phyloP scores from a whole-genome alignment of 2,888 invertebrate genomes.

The Parascotia fuliginaria region DNA sequence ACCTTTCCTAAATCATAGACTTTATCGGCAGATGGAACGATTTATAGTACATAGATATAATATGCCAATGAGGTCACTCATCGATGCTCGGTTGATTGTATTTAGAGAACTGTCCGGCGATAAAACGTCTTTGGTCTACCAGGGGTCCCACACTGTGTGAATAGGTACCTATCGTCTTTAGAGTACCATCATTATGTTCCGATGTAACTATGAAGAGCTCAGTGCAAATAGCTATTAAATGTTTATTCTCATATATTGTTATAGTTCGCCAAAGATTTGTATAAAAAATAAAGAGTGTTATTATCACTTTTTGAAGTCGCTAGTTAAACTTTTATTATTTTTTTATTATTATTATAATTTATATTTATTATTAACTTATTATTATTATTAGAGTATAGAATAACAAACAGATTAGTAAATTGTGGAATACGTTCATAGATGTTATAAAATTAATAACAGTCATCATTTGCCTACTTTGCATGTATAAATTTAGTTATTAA shows the following conservation, averaged over 20 bases:
- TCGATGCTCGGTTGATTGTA: too few species aligned
- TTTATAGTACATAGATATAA: too few species aligned
- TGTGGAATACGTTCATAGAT: constrained; percentile 61
- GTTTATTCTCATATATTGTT: constrained; percentile 78
- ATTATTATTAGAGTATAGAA: constrained; percentile 37
- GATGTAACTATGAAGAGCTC: constrained; percentile 35
- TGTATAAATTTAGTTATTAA: constrained; percentile 71
- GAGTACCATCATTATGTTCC: constrained; percentile 26
- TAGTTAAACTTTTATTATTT: constrained; percentile 70
- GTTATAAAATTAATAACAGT: constrained; percentile 77
- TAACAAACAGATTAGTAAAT: constrained; percentile 47
- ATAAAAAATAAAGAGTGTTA: constrained; percentile 74
- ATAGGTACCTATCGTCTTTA: constrained; percentile 1
- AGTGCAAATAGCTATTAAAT: constrained; percentile 52
- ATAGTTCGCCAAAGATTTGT: constrained; percentile 81
- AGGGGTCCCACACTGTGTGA: neutral
- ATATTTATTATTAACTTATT: constrained; percentile 33
- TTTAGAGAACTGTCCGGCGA: neutral
- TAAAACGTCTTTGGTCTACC: neutral
- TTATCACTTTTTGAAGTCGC: constrained; percentile 72
- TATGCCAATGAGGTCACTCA: too few species aligned
- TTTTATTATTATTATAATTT: constrained; percentile 27
- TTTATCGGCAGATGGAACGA: too few species aligned
- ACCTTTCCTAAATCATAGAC: too few species aligned
- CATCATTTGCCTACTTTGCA: constrained; percentile 82